These are phyloP conservation scores for Cydia fagiglandana DNA, from an alignment of 1,140 invertebrate species.

Conservation along the genomic window DNA sequence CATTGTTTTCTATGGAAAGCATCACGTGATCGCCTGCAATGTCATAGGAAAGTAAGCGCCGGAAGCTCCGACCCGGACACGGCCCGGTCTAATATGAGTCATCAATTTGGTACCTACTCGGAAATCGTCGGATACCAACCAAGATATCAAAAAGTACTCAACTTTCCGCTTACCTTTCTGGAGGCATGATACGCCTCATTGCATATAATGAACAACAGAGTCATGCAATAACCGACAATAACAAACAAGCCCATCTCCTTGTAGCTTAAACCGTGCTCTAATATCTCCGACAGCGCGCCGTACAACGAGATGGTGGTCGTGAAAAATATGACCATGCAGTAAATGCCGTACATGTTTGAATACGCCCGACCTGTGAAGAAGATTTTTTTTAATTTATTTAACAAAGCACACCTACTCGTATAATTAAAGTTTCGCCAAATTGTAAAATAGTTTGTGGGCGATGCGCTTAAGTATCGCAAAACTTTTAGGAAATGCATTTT, in stretches of 20 bases:
- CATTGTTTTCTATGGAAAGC: no score
- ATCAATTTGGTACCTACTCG: no score
- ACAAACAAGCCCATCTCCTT: constrained; percentile 85
- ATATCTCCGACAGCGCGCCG: constrained; percentile 83
- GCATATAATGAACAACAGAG: constrained; percentile 83
- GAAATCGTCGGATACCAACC: no score
- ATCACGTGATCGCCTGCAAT: no score
- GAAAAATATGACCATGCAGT: constrained; percentile 84
- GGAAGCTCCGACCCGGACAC: no score
- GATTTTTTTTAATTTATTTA: no score
- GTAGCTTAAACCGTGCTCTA: constrained; percentile 84
- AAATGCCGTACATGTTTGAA: constrained; percentile 86
- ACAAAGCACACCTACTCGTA: no score
- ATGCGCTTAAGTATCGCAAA: not conserved
- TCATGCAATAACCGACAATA: constrained; percentile 84
- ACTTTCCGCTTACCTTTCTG: constrained; percentile 68
- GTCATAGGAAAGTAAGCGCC: no score
- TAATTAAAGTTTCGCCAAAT: no score
- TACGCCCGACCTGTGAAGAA: constrained; percentile 80
- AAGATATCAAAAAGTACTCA: no score
- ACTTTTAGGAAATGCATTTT: not conserved
- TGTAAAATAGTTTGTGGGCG: no score
- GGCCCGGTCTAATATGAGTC: no score
- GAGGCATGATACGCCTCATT: constrained; percentile 85
- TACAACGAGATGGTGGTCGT: constrained; percentile 85